Conservation (phyloP, 2,113 vertebrate species). For the Sphaerodactylus townsendi region DNA sequence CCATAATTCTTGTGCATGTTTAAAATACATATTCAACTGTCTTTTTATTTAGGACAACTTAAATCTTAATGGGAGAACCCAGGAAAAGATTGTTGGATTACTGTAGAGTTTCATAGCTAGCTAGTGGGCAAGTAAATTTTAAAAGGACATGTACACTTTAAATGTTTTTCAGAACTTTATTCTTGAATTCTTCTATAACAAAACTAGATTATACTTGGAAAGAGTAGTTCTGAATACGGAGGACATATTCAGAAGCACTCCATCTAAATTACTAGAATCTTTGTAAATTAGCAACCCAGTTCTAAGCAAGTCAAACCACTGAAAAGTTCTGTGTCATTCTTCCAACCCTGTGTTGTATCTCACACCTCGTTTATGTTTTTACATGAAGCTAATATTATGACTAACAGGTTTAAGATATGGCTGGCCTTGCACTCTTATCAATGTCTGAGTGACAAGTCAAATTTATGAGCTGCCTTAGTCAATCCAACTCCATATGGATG, state of each 20-base stretch:
- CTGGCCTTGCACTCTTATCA: conserved; percentile 42
- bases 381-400: conserved; percentile 36
- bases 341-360: neutral
- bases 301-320: neutral
- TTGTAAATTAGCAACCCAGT: neutral
- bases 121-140: neutral
- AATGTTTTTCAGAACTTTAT: neutral
- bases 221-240: neutral
- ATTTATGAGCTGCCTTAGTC: no score
- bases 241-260: neutral
- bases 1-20: neutral
- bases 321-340: neutral
- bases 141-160: neutral
- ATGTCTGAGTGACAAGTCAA: conserved; percentile 42
- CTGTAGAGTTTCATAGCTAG: neutral
- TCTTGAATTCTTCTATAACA: neutral
- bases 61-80: neutral
- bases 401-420: conserved; percentile 9
- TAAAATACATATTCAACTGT: neutral
- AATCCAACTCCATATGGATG: no score
- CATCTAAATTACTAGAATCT: neutral
- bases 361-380: conserved; percentile 44
- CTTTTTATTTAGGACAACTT: neutral
- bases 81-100: neutral
- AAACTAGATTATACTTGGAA: neutral